These are phyloP conservation scores for Oplegnathus fasciatus DNA, from an alignment of 2,113 vertebrate species.

Conservation along the genomic window DNA sequence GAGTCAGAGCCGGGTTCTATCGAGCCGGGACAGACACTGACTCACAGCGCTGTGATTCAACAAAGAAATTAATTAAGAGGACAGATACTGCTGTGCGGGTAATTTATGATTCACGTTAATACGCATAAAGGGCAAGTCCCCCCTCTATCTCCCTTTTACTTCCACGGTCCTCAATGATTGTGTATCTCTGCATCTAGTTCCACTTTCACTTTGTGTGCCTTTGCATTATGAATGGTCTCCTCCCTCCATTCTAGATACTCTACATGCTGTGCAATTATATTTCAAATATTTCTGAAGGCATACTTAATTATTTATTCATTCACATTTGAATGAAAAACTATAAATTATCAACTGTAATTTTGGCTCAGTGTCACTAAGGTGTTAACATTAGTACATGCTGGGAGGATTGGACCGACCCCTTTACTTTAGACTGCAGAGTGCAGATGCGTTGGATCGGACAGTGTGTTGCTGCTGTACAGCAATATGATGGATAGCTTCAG, in stretches of 20 bases:
- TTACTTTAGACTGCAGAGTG: background rate
- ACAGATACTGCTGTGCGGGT: slow-evolving; percentile 46
- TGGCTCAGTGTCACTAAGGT: background rate
- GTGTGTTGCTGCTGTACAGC: background rate
- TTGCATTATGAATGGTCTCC: background rate
- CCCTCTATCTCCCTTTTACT: background rate
- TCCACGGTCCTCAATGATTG: background rate
- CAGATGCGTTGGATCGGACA: background rate
- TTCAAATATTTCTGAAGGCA: background rate
- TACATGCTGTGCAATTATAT: background rate
- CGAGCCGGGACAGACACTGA: slow-evolving; percentile 37
- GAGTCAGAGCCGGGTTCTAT: slow-evolving; percentile 31
- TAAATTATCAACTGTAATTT: background rate
- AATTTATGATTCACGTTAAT: slow-evolving; percentile 61
- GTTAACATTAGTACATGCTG: background rate
- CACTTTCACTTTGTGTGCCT: slow-evolving; percentile 18
- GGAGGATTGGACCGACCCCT: background rate
- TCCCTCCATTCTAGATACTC: background rate
- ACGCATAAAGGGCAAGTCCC: slow-evolving; percentile 44
- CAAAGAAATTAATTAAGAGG: slow-evolving; percentile 65
- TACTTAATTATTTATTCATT: background rate
- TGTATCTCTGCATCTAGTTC: slow-evolving; percentile 7
- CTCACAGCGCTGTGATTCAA: slow-evolving; percentile 49
- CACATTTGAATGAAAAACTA: slow-evolving; percentile 6
- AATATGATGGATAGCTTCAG: background rate